Evolutionary conservation across 1,140 invertebrate species (phyloP), one percentile per base, ranked within the genome.

Genomic region (Drepana arcuata): DNA sequence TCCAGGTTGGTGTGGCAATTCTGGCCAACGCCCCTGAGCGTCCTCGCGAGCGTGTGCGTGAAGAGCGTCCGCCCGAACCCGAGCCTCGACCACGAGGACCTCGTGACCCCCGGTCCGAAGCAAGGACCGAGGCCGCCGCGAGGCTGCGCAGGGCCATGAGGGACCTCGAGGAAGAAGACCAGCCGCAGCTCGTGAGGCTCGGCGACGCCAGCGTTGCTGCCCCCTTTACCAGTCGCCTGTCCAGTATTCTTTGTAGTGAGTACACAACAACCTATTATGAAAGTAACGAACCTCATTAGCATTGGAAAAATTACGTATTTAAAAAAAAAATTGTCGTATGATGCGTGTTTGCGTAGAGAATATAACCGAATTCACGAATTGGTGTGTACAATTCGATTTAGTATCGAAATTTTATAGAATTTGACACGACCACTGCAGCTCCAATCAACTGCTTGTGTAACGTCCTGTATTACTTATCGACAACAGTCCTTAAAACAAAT

Each of bases 201-300:
- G 98, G 98, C 9, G 98, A 99, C 85, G 98, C 98, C 6, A 98
- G 96, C 51, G 99, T 99, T 41, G 98, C 98, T 2, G 97, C 98
- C 9, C 98, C 98, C 1, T 99, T 99, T 72, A 99, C 98, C 1
- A 99, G 97, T 48, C 97, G 97, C 84, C 88, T 96, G 33, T 98
- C 97, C 1, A 99, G 97, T 16, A 97, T 99, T 68, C 89, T 94
- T 69, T 98, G 97, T 82, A 96, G 95, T 97, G 85, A 88, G 91
- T 72, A 14, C n/a, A n/a, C n/a, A n/a, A n/a, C n/a, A n/a, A n/a
- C n/a, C n/a, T n/a, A n/a, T n/a, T n/a, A n/a, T n/a, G n/a, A n/a
- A n/a, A n/a, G n/a, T n/a, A n/a, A n/a, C n/a, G n/a, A n/a, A n/a
- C n/a, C n/a, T n/a, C n/a, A n/a, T n/a, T n/a, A n/a, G n/a, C n/a